phyloP scores from a whole-genome alignment of 2,888 invertebrate species.

The Psylliodes chrysocephalus region DNA sequence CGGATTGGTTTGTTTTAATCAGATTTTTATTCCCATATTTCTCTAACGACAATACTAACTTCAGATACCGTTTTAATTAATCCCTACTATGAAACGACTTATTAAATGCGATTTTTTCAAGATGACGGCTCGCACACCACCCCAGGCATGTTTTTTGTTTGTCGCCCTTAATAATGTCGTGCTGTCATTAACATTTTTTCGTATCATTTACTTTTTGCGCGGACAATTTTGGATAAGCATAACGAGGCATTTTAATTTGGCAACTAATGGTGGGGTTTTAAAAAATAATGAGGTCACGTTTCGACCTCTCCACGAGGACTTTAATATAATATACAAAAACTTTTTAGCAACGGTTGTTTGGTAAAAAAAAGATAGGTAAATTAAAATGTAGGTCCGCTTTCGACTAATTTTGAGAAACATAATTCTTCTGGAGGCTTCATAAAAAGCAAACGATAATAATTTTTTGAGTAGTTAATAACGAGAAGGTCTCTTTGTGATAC shows the following conservation, averaged over 20 bases:
- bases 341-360: too few species aligned
- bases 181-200: constrained; percentile 12
- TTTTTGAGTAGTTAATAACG: too few species aligned
- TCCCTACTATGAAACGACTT: neutral
- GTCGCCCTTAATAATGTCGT: neutral
- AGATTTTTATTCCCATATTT: too few species aligned
- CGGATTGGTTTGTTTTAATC: too few species aligned
- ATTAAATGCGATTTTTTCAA: neutral
- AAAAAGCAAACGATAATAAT: too few species aligned
- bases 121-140: neutral
- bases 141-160: neutral
- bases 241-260: constrained; percentile 1
- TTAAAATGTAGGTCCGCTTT: too few species aligned
- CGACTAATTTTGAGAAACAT: too few species aligned
- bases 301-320: neutral
- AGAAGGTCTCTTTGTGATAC: too few species aligned
- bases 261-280: neutral
- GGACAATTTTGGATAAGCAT: neutral
- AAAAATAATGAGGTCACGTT: constrained; percentile 5
- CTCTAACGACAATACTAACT: too few species aligned
- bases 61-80: too few species aligned
- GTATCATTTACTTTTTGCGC: constrained; percentile 6
- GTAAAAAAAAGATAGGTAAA: too few species aligned
- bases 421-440: too few species aligned
- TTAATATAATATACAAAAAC: neutral